Evolutionary conservation across 2,113 vertebrate genomes (phyloP).

Genomic region (Athene noctua): DNA sequence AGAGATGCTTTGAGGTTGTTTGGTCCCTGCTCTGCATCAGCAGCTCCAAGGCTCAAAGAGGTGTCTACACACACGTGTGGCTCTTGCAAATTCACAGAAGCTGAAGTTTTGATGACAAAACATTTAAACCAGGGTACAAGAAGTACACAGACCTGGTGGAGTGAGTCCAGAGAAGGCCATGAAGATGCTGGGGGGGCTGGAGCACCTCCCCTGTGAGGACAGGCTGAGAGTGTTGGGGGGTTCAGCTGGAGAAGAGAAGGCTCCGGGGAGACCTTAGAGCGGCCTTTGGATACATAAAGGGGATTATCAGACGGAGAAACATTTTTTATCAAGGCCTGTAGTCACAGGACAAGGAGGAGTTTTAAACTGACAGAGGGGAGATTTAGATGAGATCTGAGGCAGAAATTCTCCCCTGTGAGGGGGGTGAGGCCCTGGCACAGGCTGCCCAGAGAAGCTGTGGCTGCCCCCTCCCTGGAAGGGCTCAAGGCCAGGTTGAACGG

Average conservation of each 20-base stretch:
- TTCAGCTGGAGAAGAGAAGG: neutral
- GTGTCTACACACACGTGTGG: fast-evolving
- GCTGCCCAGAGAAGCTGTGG: neutral
- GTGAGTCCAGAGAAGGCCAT: neutral
- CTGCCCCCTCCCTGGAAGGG: no score
- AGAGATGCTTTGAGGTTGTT: neutral
- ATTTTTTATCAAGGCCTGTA: neutral
- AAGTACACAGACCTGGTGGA: neutral
- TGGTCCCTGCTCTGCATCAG: neutral
- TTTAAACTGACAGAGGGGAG: neutral
- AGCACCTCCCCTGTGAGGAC: fast-evolving
- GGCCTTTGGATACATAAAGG: neutral
- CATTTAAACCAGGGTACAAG: neutral
- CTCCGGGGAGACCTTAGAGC: fast-evolving
- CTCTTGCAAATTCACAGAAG: neutral
- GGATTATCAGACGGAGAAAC: no score
- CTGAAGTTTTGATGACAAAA: neutral
- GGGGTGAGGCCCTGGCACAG: neutral
- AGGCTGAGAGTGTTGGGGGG: neutral
- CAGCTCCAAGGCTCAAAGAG: neutral
- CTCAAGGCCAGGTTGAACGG: neutral
- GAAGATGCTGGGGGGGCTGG: neutral
- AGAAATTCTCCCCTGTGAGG: neutral
- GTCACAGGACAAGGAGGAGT: neutral
- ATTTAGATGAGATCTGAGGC: neutral